Evolutionary conservation across 2,888 invertebrate species (phyloP).

Genomic region (Kryphioiulus occultus): DNA sequence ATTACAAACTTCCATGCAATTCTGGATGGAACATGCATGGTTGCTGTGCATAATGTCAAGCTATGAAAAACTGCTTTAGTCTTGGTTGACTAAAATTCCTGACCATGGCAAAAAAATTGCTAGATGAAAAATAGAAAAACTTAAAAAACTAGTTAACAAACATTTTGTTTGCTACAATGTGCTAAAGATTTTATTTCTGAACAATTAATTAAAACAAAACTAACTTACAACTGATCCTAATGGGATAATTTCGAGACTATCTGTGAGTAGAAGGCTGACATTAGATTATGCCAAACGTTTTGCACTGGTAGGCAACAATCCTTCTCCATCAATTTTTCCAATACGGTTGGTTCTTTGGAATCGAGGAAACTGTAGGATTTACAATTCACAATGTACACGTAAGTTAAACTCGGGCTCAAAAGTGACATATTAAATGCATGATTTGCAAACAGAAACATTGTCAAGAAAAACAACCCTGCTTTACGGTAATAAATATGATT

Average conservation of each 20-base stretch:
- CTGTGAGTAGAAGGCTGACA: neutral
- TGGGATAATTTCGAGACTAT: neutral
- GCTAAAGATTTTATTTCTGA: no score
- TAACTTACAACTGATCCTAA: neutral
- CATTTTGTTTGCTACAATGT: no score
- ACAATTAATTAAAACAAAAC: no score
- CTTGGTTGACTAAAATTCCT: neutral
- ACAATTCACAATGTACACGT: neutral
- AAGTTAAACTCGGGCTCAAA: neutral
- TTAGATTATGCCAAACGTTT: neutral
- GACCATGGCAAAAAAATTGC: no score
- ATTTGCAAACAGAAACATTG: neutral
- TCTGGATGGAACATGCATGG: neutral
- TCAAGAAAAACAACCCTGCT: neutral
- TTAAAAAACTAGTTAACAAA: no score
- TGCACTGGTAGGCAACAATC: neutral
- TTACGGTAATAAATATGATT: neutral
- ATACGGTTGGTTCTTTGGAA: neutral
- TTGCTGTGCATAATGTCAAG: neutral
- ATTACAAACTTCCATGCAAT: neutral
- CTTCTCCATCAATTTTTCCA: no score
- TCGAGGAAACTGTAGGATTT: neutral
- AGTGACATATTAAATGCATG: neutral
- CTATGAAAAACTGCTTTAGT: neutral
- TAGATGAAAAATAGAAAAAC: no score